phyloP scores from a whole-genome alignment of 2,888 invertebrate species.

The Macaria liturata region DNA sequence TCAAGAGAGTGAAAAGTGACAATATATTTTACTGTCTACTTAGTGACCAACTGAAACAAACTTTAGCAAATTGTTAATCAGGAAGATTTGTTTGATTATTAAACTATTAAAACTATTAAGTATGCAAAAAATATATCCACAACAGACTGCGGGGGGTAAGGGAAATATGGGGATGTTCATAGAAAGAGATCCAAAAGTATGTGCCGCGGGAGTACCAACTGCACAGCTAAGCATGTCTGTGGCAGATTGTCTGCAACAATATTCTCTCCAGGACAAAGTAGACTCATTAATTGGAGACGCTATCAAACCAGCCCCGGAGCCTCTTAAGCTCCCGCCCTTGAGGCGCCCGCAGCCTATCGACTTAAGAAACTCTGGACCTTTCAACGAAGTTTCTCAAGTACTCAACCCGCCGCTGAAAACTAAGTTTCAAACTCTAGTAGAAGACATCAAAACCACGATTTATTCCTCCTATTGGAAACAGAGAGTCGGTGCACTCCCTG shows the following conservation, averaged over 20 bases:
- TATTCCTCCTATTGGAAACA: constrained; percentile 51
- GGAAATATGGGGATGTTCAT: constrained; percentile 51
- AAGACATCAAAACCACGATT: constrained; percentile 43
- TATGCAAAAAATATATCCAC: constrained; percentile 8
- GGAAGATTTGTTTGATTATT: no score
- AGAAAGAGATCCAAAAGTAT: constrained; percentile 45
- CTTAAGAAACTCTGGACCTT: constrained; percentile 40
- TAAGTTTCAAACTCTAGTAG: constrained; percentile 45
- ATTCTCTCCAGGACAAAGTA: constrained; percentile 48
- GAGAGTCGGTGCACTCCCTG: constrained; percentile 37
- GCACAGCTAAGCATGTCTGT: constrained; percentile 36
- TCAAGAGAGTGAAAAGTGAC: no score
- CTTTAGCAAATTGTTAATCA: no score
- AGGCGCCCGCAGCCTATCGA: constrained; percentile 34
- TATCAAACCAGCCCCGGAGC: constrained; percentile 37
- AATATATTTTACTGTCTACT: no score
- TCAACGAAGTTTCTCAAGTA: constrained; percentile 34
- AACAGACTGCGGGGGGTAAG: constrained; percentile 44
- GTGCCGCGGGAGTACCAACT: constrained; percentile 46
- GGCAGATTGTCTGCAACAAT: constrained; percentile 37
- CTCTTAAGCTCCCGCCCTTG: constrained; percentile 33
- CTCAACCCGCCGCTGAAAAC: constrained; percentile 45
- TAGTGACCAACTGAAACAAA: no score
- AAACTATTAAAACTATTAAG: neutral
- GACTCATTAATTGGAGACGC: constrained; percentile 48